phyloP scores from a whole-genome alignment of 2,797 vertebrate species.

The Pitangus sulphuratus region DNA sequence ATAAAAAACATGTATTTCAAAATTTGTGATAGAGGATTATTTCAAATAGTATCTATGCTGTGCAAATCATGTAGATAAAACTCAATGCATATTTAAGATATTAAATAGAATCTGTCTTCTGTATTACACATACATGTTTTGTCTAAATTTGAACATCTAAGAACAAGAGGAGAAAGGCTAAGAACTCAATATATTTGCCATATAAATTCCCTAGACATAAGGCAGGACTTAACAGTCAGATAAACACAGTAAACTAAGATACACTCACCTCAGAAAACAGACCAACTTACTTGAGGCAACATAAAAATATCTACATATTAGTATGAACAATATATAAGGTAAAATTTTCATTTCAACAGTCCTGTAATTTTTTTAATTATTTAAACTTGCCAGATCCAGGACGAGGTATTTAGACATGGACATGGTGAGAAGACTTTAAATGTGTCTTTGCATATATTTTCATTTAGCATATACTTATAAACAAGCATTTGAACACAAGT shows the following conservation, averaged over 20 bases:
- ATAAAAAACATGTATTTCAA: background rate
- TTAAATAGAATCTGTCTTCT: background rate
- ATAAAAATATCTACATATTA: background rate
- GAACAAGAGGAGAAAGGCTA: background rate
- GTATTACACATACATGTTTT: background rate
- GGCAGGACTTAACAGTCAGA: background rate
- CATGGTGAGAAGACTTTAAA: background rate
- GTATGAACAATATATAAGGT: background rate
- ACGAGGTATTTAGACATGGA: background rate
- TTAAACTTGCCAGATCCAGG: background rate
- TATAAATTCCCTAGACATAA: background rate
- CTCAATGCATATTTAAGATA: background rate
- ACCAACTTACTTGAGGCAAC: background rate
- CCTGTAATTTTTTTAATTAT: background rate
- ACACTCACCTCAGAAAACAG: background rate
- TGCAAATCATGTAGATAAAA: background rate
- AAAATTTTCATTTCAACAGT: background rate
- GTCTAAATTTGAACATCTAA: background rate
- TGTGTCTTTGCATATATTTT: background rate
- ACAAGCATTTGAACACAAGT: background rate
- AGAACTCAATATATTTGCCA: background rate
- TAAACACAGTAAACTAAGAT: background rate
- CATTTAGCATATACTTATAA: background rate
- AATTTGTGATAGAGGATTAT: background rate
- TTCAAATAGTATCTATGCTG: background rate